A percentile compares a stretch with the other conserved stretches of the same genome.
These are phyloP conservation scores for Drosophila arawakana DNA, from an alignment of 1,140 invertebrate species.

Conservation along the genomic window DNA sequence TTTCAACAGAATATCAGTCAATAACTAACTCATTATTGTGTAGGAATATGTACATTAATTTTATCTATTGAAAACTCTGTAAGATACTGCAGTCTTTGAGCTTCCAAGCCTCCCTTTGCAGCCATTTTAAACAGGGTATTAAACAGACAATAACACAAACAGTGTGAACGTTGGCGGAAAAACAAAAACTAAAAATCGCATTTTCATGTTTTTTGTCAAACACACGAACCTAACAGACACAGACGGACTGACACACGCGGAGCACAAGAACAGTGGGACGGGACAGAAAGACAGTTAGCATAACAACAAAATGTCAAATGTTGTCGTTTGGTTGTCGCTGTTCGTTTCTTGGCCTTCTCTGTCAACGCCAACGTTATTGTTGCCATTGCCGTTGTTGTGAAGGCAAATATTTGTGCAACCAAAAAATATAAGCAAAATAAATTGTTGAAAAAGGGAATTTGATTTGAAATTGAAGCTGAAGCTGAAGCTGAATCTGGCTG, in stretches of 20 bases:
- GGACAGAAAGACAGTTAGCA: neutral
- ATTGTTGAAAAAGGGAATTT: conserved; percentile 49
- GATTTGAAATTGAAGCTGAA: conserved; percentile 52
- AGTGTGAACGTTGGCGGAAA: conserved; percentile 10
- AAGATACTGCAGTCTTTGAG: neutral
- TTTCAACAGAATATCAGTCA: neutral
- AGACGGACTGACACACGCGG: too few species aligned
- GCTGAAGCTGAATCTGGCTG: neutral
- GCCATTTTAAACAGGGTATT: conserved; percentile 21
- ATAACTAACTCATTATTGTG: neutral
- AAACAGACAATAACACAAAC: conserved; percentile 26
- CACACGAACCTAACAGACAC: conserved; percentile 28
- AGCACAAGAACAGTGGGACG: too few species aligned
- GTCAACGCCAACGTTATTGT: conserved; percentile 42
- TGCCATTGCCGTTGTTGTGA: conserved; percentile 26
- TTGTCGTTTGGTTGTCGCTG: conserved; percentile 29
- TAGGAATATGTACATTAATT: too few species aligned
- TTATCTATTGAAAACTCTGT: too few species aligned
- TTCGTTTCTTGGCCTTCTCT: conserved; percentile 45
- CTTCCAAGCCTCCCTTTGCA: neutral
- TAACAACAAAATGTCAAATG: conserved; percentile 52
- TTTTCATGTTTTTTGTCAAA: conserved; percentile 50
- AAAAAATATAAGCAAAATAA: conserved; percentile 44
- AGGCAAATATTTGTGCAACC: conserved; percentile 49
- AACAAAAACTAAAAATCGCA: conserved; percentile 54